Conservation (phyloP, 2,888 invertebrate genomes). For the Drosophila kambysellisi region DNA sequence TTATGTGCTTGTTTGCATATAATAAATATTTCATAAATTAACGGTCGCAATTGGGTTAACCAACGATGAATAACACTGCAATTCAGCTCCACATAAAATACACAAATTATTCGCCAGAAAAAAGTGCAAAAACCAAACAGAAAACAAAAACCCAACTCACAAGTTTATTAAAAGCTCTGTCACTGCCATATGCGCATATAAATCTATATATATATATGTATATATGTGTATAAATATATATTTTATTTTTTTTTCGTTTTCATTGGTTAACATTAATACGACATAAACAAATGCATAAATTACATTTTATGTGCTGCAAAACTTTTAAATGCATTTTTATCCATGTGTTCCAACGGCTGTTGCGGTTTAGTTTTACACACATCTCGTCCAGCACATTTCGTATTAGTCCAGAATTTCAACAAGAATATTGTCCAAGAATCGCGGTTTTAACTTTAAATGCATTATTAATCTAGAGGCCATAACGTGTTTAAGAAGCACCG, state of each 20-base stretch:
- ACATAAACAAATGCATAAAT: conserved; percentile 73
- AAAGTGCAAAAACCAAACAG: conserved; percentile 3
- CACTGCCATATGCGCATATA: conserved; percentile 61
- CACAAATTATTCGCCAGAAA: conserved; percentile 17
- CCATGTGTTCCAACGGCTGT: conserved; percentile 18
- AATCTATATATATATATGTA: not conserved
- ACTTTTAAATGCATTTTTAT: conserved; percentile 39
- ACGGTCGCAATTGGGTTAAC: conserved; percentile 73
- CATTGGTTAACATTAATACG: conserved; percentile 65
- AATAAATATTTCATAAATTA: conserved; percentile 78
- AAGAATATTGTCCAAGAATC: not conserved
- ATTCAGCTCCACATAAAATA: conserved; percentile 68
- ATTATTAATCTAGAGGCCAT: not conserved
- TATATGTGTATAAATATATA: not conserved
- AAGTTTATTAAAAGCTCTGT: conserved; percentile 79
- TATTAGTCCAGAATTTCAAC: not conserved
- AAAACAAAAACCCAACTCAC: conserved; percentile 19
- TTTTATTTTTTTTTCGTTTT: conserved; percentile 30
- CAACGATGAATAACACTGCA: conserved; percentile 74
- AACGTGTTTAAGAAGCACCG: fast-evolving
- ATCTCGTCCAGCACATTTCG: not conserved
- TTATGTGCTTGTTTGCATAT: conserved; percentile 61
- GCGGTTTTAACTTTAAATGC: not conserved
- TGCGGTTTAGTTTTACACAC: conserved; percentile 32
- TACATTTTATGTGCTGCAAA: conserved; percentile 54